Base-by-base conservation (phyloP, 2,113 vertebrate genomes). In the Cyprinodon variegatus region DNA sequence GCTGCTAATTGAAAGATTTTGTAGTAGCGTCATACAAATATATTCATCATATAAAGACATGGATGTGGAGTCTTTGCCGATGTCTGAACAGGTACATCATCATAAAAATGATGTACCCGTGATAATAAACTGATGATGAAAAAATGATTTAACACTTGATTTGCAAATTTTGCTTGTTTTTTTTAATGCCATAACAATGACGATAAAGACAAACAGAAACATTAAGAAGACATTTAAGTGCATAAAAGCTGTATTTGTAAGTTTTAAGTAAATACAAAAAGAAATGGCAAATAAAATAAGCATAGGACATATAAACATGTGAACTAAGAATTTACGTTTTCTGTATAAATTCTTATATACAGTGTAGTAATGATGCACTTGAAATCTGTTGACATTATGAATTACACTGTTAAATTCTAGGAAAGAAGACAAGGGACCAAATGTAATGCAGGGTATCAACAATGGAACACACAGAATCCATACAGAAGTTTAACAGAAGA, bases 321-420 rank as follows among this genome's bases (percentile, higher is more conserved):
- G 81, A 83, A 76, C 60, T 20, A 64, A 69, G 70, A 46, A 73
- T 81, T 82, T 70, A 70, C 17, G 4, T 61, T 74, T 81, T 78
- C 83, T 88, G 29, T 92, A 88, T 90, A 91, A 83, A 92, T 89
- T 89, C 76, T 85, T 93, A 92, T 92, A 79, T 92, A 93, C 90
- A 93, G n/a, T 77, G 65, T 62, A 76, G 69, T 68, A 70, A 71
- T 57, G 76, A 89, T 62, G 76, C 77, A 71, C 12, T 41, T 39
- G 15, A 59, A 73, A 13, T 72, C 17, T 70, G 41, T 53, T 61
- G 2, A 78, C 48, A 68, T 22, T 68, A 70, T 37, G 53, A 12
- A 70, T 64, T 76, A 36, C 72, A 71, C 73, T 77, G 38, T 77
- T 68, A 75, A 71, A 62, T 83, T 77, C 70, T 65, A 74, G 9